Conservation (phyloP, 2,797 vertebrate species). For the Meriones psammophilus region DNA sequence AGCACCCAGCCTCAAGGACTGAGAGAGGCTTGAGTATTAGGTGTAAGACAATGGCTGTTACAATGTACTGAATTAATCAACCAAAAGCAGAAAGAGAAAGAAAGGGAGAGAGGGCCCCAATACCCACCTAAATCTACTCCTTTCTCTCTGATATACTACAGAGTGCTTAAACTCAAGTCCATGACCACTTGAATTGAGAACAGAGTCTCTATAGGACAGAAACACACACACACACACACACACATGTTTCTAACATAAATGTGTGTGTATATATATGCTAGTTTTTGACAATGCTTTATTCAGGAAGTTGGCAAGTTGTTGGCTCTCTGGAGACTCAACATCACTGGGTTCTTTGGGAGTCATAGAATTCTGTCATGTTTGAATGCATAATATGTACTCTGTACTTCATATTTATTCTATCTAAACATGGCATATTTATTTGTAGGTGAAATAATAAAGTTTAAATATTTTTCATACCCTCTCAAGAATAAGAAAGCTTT, state of each 20-base stretch:
- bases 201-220: neutral
- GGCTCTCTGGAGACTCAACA: neutral
- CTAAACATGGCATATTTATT: neutral
- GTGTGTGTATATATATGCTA: too few relatives aligned
- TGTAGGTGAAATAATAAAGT: neutral
- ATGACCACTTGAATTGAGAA: neutral
- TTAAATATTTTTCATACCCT: neutral
- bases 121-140: too few relatives aligned
- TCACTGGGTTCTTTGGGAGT: neutral
- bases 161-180: neutral
- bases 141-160: neutral
- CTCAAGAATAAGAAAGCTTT: neutral
- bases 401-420: neutral
- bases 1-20: too few relatives aligned
- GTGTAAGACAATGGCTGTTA: neutral
- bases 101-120: too few relatives aligned
- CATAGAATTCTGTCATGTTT: neutral
- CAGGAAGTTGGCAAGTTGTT: neutral
- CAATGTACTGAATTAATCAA: neutral
- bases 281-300: neutral
- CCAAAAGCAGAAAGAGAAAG: neutral
- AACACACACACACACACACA: too few relatives aligned
- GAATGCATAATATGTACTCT: neutral
- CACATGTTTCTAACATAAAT: too few relatives aligned
- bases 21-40: neutral